Base-by-base conservation (phyloP, 2,797 vertebrate species). In the Coendou prehensilis region DNA sequence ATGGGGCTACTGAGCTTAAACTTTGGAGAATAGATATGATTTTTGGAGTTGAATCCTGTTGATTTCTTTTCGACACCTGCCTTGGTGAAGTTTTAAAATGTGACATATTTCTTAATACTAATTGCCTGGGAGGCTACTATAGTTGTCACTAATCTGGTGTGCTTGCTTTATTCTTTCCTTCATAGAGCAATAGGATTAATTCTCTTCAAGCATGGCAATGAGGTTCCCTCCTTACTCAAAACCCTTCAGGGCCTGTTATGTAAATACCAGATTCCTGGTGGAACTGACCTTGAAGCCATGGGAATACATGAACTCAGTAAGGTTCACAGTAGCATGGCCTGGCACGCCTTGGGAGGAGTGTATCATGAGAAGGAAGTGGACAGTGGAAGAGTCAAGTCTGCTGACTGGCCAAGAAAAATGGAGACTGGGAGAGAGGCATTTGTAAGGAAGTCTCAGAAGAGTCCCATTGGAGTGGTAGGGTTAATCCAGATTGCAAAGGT, bases 321-420 rank as follows among this genome's bases (percentile, higher is more conserved):
- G 61, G 79, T 86, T 45, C 61, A 89, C 0, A 50, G 20, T 88
- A 79, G 17, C 4, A 13, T 92, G 88, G 79, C 37, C 81, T 89
- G 87, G 28, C 50, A 73, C 96, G 15, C 61, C 61, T 52, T 81
- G 50, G 47, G 41, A 92, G 64, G 61, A 88, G 28, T 76, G 15
- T 82, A 33, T 94, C 95, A 94, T 17, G 91, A 82, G 61, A 96
- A 67, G 95, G 56, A 96, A 89, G 30, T 87, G n/a, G 82, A 95
- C 37, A 91, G 8, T 2, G 6, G 23, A 92, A 90, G 54, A 61
- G 41, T 91, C 26, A 64, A 26, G 10, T 92, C 52, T 79, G 78
- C 52, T 61, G 57, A 84, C 63, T 85, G 59, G 33, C 28, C 73
- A 75, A 86, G 78, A 84, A 85, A 84, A 96, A 59, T 81, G 47